These are phyloP conservation scores for Sylvicola cinctus DNA, from an alignment of 2,888 invertebrate species.

Conservation along the genomic window DNA sequence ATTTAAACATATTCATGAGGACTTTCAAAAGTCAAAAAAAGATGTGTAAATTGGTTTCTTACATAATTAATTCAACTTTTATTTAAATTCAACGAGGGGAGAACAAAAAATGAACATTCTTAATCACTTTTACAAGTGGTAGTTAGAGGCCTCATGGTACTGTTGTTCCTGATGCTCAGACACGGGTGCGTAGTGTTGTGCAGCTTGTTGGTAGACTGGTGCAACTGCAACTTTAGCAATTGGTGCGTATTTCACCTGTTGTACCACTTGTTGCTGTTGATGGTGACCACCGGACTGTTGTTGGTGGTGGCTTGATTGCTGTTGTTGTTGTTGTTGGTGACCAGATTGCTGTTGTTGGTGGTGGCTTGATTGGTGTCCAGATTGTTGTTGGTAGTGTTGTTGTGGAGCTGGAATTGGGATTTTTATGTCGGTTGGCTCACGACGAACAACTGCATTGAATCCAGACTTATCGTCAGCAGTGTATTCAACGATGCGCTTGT, in stretches of 20 bases:
- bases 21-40: no score
- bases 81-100: no score
- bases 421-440: constrained; percentile 5
- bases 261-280: no score
- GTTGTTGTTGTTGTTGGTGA: not conserved
- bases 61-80: no score
- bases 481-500: constrained; percentile 20
- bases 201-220: not conserved
- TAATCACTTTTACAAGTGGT: no score
- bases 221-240: not conserved
- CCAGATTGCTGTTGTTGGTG: no score
- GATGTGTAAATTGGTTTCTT: no score
- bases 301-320: not conserved
- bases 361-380: not conserved
- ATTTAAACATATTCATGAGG: no score
- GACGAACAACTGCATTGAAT: constrained; percentile 7
- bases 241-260: not conserved
- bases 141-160: no score
- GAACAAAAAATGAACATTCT: no score
- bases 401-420: not conserved
- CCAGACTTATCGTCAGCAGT: constrained; percentile 4
- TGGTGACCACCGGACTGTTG: no score
- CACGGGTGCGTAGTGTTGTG: not conserved
- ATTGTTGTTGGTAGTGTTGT: not conserved
- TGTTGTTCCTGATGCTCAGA: no score